Percentiles rank a stretch among this genome's conserved stretches.
phyloP scores from a whole-genome alignment of 2,888 invertebrate species.

The Parnassius apollo region DNA sequence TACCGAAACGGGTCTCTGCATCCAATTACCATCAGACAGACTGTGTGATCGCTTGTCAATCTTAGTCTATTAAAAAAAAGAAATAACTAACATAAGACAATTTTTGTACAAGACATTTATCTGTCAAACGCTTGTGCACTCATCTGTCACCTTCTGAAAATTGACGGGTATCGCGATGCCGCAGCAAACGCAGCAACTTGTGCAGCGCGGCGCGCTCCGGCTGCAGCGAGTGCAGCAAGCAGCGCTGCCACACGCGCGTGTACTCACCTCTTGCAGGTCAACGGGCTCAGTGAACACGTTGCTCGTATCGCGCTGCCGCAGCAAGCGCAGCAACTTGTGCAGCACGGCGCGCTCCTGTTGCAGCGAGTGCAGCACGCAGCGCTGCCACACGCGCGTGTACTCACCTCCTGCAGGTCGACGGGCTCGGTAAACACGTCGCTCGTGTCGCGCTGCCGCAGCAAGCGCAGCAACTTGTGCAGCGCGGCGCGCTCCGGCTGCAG shows the following conservation, averaged over 20 bases:
- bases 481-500: conserved; percentile 91
- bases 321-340: no score
- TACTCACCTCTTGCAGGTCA: conserved; percentile 87
- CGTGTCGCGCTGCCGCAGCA: conserved; percentile 89
- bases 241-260: conserved; percentile 52
- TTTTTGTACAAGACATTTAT: no score
- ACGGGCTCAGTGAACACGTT: conserved; percentile 89
- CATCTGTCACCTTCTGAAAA: conserved; percentile 82
- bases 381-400: no score
- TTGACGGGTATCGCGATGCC: conserved; percentile 95
- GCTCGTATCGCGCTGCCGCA: conserved; percentile 53
- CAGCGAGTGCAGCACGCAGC: no score
- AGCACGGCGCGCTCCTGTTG: no score
- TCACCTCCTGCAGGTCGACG: conserved; percentile 90
- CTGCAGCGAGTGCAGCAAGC: conserved; percentile 89
- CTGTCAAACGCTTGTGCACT: conserved; percentile 88
- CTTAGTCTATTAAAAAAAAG: no score
- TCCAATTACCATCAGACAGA: no score
- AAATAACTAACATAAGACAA: no score
- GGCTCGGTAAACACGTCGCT: conserved; percentile 96
- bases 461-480: conserved; percentile 87
- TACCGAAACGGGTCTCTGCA: no score
- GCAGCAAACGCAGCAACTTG: conserved; percentile 88
- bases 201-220: conserved; percentile 89
- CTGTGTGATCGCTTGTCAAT: no score